Conservation (phyloP, 1,140 invertebrate genomes). For the Drosophila persimilis region DNA sequence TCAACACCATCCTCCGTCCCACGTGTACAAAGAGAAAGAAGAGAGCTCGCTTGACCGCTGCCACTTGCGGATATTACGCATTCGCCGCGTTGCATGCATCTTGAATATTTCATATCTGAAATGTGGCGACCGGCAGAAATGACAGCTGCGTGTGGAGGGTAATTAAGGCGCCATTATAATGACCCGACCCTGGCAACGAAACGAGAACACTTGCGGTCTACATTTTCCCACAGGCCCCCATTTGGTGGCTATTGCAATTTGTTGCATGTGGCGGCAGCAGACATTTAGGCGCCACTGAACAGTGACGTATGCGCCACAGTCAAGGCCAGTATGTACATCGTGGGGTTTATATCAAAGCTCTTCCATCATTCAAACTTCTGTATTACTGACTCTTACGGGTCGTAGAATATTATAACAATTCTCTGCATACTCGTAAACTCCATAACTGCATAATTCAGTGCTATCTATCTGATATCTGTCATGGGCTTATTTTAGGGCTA, state of each 20-base stretch:
- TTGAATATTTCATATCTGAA: conserved; percentile 65
- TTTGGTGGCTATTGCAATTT: conserved; percentile 46
- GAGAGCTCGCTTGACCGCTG: conserved; percentile 14
- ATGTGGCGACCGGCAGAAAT: conserved; percentile 50
- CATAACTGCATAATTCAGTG: too few species aligned
- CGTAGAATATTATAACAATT: too few species aligned
- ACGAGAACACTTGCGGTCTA: conserved; percentile 18
- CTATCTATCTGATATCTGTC: too few species aligned
- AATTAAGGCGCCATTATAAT: conserved; percentile 64
- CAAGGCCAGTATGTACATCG: conserved; percentile 16
- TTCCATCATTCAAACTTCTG: too few species aligned
- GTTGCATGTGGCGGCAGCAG: conserved; percentile 62
- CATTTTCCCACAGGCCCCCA: conserved; percentile 4
- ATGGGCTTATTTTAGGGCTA: too few species aligned
- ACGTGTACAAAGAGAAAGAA: not conserved
- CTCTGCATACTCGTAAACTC: too few species aligned
- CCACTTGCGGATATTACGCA: conserved; percentile 48
- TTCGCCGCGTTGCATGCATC: conserved; percentile 60
- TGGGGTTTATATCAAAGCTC: too few species aligned
- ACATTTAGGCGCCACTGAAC: conserved; percentile 53
- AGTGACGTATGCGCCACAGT: conserved; percentile 36
- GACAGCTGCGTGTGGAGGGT: conserved; percentile 73
- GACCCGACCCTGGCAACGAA: conserved; percentile 54
- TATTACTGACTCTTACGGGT: too few species aligned
- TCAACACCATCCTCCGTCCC: not conserved